Evolutionary conservation across 1,140 invertebrate species (phyloP).

Genomic region (Dysdera silvatica): DNA sequence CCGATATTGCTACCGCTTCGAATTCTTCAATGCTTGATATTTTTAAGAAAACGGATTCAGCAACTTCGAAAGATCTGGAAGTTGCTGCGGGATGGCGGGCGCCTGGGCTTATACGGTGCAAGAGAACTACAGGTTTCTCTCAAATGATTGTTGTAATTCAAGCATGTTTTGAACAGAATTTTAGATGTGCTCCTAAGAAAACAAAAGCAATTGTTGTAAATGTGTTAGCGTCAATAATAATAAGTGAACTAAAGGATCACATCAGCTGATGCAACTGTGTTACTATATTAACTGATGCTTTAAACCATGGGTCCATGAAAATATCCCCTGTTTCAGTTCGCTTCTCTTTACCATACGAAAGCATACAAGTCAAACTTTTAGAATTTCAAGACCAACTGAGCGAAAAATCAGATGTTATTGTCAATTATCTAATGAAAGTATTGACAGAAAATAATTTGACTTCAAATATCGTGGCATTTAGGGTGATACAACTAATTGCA

Average conservation of each 20-base stretch:
- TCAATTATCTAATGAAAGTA: background rate
- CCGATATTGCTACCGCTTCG: too few species aligned
- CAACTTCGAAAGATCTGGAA: too few species aligned
- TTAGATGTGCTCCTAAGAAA: constrained; percentile 1
- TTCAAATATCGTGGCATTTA: background rate
- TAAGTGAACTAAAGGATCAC: background rate
- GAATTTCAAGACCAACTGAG: background rate
- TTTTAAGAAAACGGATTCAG: too few species aligned
- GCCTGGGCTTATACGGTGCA: constrained; percentile 2
- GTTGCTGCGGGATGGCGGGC: too few species aligned
- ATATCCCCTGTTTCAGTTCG: background rate
- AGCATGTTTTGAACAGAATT: constrained; percentile 9
- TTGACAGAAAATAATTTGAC: background rate
- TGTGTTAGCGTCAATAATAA: background rate
- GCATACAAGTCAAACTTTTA: background rate
- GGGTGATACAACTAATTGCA: background rate
- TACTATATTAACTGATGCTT: background rate
- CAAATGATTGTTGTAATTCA: constrained; percentile 9
- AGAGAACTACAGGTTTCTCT: constrained; percentile 2
- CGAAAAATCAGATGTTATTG: background rate
- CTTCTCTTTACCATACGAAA: background rate
- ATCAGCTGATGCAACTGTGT: background rate
- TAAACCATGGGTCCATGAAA: background rate
- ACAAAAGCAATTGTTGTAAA: background rate
- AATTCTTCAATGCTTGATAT: too few species aligned